phyloP scores from a whole-genome alignment of 2,888 invertebrate species.

The Molanna angustata region DNA sequence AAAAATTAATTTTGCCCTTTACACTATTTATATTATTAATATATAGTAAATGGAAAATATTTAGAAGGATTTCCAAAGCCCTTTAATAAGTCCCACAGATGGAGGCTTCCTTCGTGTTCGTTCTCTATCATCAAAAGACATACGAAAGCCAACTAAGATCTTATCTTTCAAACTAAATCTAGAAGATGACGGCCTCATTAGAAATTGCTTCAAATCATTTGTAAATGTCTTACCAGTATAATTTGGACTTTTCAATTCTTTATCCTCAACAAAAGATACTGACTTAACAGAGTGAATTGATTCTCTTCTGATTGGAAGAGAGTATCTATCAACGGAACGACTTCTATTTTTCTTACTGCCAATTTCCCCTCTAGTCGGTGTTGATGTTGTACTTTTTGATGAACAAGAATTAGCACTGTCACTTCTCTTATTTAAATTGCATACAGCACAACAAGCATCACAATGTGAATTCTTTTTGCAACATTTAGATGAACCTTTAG shows the following conservation, averaged over 20 bases:
- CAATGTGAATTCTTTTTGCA: conserved; percentile 47
- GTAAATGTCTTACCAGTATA: conserved; percentile 55
- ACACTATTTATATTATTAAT: too few relatives aligned
- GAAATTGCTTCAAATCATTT: conserved; percentile 51
- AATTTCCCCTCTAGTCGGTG: conserved; percentile 31
- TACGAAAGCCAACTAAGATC: conserved; percentile 47
- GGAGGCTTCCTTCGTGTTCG: conserved; percentile 50
- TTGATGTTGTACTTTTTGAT: conserved; percentile 7
- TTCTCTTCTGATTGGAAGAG: conserved; percentile 43
- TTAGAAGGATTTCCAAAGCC: conserved; percentile 54
- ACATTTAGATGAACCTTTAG: conserved; percentile 6
- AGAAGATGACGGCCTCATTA: conserved; percentile 48
- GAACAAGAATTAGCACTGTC: conserved; percentile 5
- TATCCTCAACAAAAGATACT: conserved; percentile 51
- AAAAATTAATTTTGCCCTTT: background rate
- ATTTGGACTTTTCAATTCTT: conserved; percentile 43
- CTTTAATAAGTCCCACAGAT: conserved; percentile 51
- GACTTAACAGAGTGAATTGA: conserved; percentile 53
- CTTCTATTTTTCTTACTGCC: conserved; percentile 41
- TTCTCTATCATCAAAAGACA: conserved; percentile 42
- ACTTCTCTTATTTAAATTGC: conserved; percentile 35
- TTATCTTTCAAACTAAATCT: conserved; percentile 50
- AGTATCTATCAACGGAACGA: conserved; percentile 34
- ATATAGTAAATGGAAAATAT: background rate
- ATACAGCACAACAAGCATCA: conserved; percentile 45